Evolutionary conservation across 2,797 vertebrate genomes (phyloP).

Genomic region (Acanthis flammea): DNA sequence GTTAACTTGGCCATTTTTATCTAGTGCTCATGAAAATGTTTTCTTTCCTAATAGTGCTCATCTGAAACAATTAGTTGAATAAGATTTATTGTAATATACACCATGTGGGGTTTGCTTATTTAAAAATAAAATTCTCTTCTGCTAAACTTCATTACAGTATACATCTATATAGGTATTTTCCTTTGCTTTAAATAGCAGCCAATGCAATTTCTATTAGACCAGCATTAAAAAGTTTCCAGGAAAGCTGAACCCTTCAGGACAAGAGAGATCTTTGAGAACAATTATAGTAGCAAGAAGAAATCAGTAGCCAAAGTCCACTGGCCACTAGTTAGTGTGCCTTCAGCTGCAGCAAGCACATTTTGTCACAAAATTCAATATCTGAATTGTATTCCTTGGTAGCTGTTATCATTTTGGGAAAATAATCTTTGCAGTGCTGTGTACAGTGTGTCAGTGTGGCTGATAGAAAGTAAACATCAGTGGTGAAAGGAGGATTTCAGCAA

Average conservation of each 20-base stretch:
- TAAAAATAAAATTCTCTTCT: constrained; percentile 17
- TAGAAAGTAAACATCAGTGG: not conserved
- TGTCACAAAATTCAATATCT: not conserved
- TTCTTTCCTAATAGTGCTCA: not conserved
- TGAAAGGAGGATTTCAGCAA: not conserved
- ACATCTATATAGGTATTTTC: constrained; percentile 41
- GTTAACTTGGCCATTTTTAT: not conserved
- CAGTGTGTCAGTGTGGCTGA: not conserved
- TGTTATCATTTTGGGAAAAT: not conserved
- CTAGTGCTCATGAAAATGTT: not conserved
- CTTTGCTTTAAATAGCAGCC: constrained; percentile 66
- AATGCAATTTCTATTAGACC: constrained; percentile 60
- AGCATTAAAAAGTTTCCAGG: constrained; percentile 53
- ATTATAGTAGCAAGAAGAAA: not conserved
- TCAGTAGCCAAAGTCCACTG: not conserved
- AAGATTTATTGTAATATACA: constrained; percentile 45
- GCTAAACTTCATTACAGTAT: constrained; percentile 9
- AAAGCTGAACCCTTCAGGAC: constrained; percentile 53
- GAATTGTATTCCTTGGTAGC: not conserved
- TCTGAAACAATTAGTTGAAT: constrained; percentile 56
- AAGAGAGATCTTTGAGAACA: constrained; percentile 18
- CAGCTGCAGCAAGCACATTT: not conserved
- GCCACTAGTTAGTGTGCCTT: not conserved
- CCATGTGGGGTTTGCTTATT: constrained; percentile 46
- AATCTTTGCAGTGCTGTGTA: not conserved